These are phyloP conservation scores for Aselliscus stoliczkanus DNA, from an alignment of 2,797 vertebrate species.

Conservation along the genomic window DNA sequence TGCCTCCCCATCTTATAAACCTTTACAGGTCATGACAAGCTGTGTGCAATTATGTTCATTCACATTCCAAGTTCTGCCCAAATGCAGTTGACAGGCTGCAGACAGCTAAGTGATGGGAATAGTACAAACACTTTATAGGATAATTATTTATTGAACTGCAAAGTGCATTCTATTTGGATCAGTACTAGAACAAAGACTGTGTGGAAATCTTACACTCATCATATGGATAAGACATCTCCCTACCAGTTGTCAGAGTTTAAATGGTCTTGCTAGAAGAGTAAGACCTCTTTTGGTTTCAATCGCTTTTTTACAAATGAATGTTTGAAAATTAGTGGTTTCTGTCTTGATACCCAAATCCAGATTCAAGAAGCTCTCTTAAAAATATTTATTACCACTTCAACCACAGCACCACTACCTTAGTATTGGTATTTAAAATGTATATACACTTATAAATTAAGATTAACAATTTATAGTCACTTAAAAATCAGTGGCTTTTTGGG, in stretches of 20 bases:
- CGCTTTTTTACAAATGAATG: background rate
- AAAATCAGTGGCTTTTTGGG: background rate
- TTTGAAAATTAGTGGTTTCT: conserved; percentile 12
- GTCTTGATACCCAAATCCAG: background rate
- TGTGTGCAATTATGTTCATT: conserved; percentile 30
- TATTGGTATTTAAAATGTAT: conserved; percentile 9
- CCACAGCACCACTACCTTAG: background rate
- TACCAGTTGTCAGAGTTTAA: background rate
- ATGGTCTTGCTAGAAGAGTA: background rate
- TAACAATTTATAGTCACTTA: background rate
- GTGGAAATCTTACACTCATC: background rate
- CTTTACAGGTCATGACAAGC: conserved; percentile 34
- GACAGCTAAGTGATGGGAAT: conserved; percentile 4
- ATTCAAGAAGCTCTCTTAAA: conserved; percentile 19
- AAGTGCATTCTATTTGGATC: conserved; percentile 1
- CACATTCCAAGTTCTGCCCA: conserved; percentile 1
- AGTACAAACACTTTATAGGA: background rate
- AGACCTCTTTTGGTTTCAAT: background rate
- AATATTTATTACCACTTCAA: background rate
- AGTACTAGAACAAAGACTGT: conserved; percentile 14
- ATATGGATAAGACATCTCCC: background rate
- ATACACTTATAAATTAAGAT: background rate
- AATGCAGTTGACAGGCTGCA: conserved; percentile 33
- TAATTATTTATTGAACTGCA: conserved; percentile 68
- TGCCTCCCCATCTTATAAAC: background rate